These are phyloP conservation scores for Microcebus lehilahytsara DNA, from an alignment of 2,113 vertebrate species.

Conservation along the genomic window DNA sequence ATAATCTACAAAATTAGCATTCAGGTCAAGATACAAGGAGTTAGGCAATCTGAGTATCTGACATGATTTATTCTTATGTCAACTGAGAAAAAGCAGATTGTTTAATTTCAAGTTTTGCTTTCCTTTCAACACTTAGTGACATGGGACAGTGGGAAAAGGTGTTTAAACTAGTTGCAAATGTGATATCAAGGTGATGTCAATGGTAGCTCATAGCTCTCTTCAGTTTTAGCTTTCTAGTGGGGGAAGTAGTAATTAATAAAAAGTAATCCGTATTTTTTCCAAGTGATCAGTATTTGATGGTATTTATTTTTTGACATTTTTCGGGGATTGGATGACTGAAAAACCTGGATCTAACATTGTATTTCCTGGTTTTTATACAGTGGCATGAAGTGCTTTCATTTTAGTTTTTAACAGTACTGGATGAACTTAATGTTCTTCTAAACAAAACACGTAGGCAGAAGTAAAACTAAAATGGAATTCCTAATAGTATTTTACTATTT, in stretches of 20 bases:
- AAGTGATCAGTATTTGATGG: not conserved
- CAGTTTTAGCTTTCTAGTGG: conserved; percentile 55
- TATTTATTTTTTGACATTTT: conserved; percentile 19
- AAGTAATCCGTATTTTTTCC: not conserved
- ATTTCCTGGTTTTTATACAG: not conserved
- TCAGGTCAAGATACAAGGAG: conserved; percentile 76
- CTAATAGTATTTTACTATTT: not conserved
- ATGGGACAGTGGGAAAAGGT: conserved; percentile 59
- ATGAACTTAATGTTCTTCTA: not conserved
- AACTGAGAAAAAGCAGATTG: conserved; percentile 46
- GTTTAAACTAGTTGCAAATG: conserved; percentile 74
- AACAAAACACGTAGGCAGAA: not conserved
- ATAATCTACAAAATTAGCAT: conserved; percentile 81
- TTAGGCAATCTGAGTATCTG: conserved; percentile 57
- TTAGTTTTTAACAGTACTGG: not conserved
- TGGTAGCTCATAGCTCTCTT: conserved; percentile 39
- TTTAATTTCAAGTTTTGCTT: conserved; percentile 67
- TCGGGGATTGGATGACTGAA: not conserved
- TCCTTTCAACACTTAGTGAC: conserved; percentile 71
- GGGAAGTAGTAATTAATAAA: conserved; percentile 56
- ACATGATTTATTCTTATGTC: conserved; percentile 76
- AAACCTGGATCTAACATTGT: not conserved
- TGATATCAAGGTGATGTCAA: conserved; percentile 54
- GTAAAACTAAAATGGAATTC: not conserved
- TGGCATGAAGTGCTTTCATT: not conserved